Percentiles rank a stretch among this genome's conserved stretches.
Evolutionary conservation across 2,113 vertebrate species (phyloP).

Genomic region (Vanacampus margaritifer): DNA sequence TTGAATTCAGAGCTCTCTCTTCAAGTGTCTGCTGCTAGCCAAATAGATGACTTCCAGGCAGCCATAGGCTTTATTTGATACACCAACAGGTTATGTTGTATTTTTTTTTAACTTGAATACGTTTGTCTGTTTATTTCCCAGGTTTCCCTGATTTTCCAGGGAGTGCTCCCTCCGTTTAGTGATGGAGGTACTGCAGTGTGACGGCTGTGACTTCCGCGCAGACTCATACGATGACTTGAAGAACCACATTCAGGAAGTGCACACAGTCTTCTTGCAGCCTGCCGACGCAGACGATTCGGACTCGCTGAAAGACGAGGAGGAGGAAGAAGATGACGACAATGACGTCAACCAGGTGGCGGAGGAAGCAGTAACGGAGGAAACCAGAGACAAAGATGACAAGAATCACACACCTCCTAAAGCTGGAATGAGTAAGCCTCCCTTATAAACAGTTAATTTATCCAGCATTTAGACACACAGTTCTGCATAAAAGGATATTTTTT

Average conservation of each 20-base stretch:
- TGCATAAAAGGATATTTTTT: conserved; percentile 1
- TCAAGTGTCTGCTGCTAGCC: not conserved
- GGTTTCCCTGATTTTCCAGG: conserved; percentile 91
- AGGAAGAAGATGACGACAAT: conserved; percentile 68
- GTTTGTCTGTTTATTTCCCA: conserved; percentile 29
- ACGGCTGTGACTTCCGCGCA: conserved; percentile 96
- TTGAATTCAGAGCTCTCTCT: not conserved
- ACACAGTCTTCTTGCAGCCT: conserved; percentile 94
- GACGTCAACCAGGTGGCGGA: not conserved
- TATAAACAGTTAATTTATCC: conserved; percentile 29
- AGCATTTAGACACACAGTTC: conserved; percentile 16
- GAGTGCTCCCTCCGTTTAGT: conserved; percentile 63
- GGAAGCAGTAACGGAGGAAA: not conserved
- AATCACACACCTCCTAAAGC: conserved; percentile 82
- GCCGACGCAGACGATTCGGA: conserved; percentile 84
- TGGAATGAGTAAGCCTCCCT: conserved; percentile 78
- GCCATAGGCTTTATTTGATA: not conserved
- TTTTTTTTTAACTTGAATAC: not conserved
- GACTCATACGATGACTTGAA: conserved; percentile 95
- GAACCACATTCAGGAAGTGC: conserved; percentile 95
- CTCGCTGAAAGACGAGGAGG: conserved; percentile 74
- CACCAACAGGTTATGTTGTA: conserved; percentile 32
- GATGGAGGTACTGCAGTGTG: conserved; percentile 98
- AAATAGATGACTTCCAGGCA: not conserved
- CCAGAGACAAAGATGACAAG: conserved; percentile 79